Evolutionary conservation across 2,113 vertebrate species (phyloP), one percentile per base, ranked within the genome.

Genomic region (Oreochromis tanganicae): DNA sequence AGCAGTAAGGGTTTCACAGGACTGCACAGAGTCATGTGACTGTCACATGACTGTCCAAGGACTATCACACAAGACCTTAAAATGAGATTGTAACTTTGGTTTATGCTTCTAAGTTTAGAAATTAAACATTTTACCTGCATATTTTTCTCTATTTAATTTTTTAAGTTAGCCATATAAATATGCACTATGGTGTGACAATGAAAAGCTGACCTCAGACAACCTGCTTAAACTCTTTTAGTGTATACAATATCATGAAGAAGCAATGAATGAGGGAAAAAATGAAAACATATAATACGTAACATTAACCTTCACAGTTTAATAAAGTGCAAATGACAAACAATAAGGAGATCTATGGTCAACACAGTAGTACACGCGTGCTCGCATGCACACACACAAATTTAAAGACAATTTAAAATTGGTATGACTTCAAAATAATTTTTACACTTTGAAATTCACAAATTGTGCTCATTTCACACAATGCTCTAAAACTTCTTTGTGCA

Each of bases 271-370:
- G 5, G 19, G 4, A 0, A 55, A 79, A 80, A 80, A 80, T 43
- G 9, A 43, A 43, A 52, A 80, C 12, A 50, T 14, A 13, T 34
- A 0, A 34, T 34, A 14, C 14, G 7, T 9, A 71, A 29, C 2
- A 6, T 73, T n/a, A 52, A 83, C 54, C 27, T 14, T 17, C 4
- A 82, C 10, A 36, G n/a, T 91, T 90, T 92, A 92, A 80, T 91
- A 81, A 83, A 83, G 82, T 92, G 85, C 90, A 82, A 85, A 41
- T 88, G 7, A 61, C 19, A 86, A 11, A 61, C 16, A 84, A 27
- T 9, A 46, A 32, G n/a, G 84, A 56, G 5, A 82, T 48, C 38
- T 59, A 13, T 78, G 11, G 21, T 85, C 29, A 7, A 73, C 34
- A 73, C 21, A 29, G 9, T 55, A 11, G 29, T 32, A 81, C 17